phyloP scores from a whole-genome alignment of 2,888 invertebrate genomes.

The Drosophila lutescens region DNA sequence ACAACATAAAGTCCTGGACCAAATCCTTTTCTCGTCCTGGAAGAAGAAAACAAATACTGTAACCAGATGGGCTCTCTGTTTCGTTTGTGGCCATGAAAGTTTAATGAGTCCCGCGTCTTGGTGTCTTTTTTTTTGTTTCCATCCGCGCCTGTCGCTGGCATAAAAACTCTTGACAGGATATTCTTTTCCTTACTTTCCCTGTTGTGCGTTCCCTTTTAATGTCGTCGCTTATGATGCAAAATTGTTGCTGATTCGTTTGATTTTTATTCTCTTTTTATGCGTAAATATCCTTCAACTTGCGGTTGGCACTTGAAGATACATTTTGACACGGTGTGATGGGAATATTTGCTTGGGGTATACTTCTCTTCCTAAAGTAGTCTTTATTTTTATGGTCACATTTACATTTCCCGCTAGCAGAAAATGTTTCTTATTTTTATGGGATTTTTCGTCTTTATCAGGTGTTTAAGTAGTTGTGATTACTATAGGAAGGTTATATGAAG shows the following conservation, averaged over 20 bases:
- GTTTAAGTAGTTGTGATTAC: neutral
- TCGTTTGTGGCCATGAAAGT: slow-evolving; percentile 61
- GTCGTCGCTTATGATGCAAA: slow-evolving; percentile 64
- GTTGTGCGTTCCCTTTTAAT: slow-evolving; percentile 42
- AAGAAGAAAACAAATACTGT: slow-evolving; percentile 2
- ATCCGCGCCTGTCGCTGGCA: slow-evolving; percentile 21
- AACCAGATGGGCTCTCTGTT: slow-evolving; percentile 51
- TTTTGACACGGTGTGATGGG: slow-evolving; percentile 8
- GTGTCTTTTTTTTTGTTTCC: slow-evolving; percentile 8
- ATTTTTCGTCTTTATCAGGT: neutral
- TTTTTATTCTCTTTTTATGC: slow-evolving; percentile 51
- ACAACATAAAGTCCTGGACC: slow-evolving; percentile 16
- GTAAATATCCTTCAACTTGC: slow-evolving; percentile 32
- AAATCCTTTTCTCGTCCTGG: slow-evolving; percentile 28
- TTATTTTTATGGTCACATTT: neutral
- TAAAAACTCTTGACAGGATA: slow-evolving; percentile 30
- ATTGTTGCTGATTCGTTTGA: slow-evolving; percentile 65
- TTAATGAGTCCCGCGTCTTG: slow-evolving; percentile 57
- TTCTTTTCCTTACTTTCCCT: slow-evolving; percentile 18
- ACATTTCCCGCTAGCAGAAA: neutral
- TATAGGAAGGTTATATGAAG: too few relatives aligned
- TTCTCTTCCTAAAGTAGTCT: neutral
- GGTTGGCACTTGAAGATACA: slow-evolving; percentile 25
- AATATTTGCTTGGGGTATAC: neutral
- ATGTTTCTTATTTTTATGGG: slow-evolving; percentile 1